Base-by-base conservation (phyloP, 1,140 invertebrate genomes). In the Medauroidea extradentata region DNA sequence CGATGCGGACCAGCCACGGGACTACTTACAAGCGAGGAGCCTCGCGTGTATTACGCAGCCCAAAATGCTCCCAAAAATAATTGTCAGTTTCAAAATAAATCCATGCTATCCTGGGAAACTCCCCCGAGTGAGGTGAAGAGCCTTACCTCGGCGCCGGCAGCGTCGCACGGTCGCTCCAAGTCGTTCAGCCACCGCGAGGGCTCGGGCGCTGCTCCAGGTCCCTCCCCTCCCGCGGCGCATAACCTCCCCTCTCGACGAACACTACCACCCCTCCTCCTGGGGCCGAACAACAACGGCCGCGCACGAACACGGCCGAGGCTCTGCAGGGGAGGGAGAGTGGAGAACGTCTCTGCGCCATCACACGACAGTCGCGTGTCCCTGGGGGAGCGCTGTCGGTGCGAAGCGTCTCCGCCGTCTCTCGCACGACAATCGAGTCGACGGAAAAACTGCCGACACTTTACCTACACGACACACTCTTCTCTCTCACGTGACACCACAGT, bases 1-100 rank as follows among this genome's bases (percentile, higher is more conserved):
- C 53, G 19, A 16, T 29, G 39, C 34, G 53, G 18, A 16, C 53
- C 19, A 19, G 42, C 53, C 41, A 55, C 53, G 39, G 29, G 49
- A 48, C 57, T 52, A 53, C 57, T 38, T 42, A 53, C 57, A 34
- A 53, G 49, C 53, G 39, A 59, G 41, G 29, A 59, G 46, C 48
- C 57, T 27, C 39, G 59, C 53, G 55, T 56, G 46, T 53, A 55
- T 55, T 55, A 58, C 60, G 58, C 60, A 42, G 51, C 53, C 29
- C 4, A 34, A 54, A 61, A 61, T 58, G 60, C 58, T 57, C 54
- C 60, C 60, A 61, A 61, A 61, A 61, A 61, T 61, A 61, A 61
- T 61, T 61, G 60, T 61, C 60, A 58, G 60, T 61, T 61, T 61
- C 56, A 61, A 61, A 61, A 61, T 61, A 61, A 61, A 58, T 61